Evolutionary conservation across 2,888 invertebrate species (phyloP).

Genomic region (Leucania comma): DNA sequence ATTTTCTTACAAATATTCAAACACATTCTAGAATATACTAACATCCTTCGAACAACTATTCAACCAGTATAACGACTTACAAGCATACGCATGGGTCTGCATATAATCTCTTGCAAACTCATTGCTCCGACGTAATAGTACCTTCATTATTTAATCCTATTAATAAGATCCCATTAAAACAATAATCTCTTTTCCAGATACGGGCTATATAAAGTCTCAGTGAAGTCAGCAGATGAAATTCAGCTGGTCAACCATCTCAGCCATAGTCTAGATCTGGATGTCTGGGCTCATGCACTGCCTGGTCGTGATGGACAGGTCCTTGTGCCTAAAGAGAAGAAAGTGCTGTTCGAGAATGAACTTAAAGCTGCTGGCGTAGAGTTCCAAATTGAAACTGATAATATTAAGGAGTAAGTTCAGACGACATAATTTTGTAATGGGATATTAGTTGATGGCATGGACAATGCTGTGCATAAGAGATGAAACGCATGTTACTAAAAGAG

Average conservation of each 20-base stretch:
- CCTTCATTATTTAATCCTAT: too few relatives aligned
- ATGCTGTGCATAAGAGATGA: too few relatives aligned
- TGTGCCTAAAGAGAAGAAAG: slow-evolving; percentile 71
- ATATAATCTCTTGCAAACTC: too few relatives aligned
- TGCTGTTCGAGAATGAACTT: slow-evolving; percentile 73
- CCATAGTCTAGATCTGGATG: slow-evolving; percentile 68
- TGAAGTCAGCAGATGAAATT: slow-evolving; percentile 68
- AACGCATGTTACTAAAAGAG: too few relatives aligned
- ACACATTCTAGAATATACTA: too few relatives aligned
- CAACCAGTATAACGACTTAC: too few relatives aligned
- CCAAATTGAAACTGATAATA: slow-evolving; percentile 75
- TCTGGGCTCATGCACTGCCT: slow-evolving; percentile 75
- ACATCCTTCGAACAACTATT: too few relatives aligned
- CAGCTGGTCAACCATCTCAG: slow-evolving; percentile 71
- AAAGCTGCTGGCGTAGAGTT: slow-evolving; percentile 70
- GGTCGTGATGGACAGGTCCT: slow-evolving; percentile 72
- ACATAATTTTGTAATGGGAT: background rate
- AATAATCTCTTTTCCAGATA: slow-evolving; percentile 65
- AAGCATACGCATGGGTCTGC: too few relatives aligned
- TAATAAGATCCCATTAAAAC: background rate
- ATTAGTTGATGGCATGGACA: too few relatives aligned
- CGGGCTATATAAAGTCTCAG: slow-evolving; percentile 73
- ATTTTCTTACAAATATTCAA: too few relatives aligned
- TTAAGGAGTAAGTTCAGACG: slow-evolving; percentile 78
- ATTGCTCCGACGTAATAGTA: too few relatives aligned